Evolutionary conservation across 2,888 invertebrate species (phyloP).

Genomic region (Tromatobia lineatoria): DNA sequence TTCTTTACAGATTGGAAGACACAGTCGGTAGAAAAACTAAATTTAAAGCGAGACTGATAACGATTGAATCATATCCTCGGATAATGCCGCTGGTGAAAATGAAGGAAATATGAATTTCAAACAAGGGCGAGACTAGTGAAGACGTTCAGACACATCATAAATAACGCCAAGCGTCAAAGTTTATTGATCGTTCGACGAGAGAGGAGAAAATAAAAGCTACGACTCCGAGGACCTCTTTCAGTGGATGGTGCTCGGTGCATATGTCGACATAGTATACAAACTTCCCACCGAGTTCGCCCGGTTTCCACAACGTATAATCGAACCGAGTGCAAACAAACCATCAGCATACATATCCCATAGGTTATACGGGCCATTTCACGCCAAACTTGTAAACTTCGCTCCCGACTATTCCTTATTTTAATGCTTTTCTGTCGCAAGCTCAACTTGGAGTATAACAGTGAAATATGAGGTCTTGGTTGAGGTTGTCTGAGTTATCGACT

Average conservation of each 20-base stretch:
- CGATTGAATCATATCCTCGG: background rate
- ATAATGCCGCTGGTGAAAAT: background rate
- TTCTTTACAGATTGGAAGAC: background rate
- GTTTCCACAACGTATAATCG: constrained; percentile 12
- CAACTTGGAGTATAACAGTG: background rate
- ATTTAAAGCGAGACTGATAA: background rate
- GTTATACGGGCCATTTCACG: background rate
- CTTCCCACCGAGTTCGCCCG: constrained; percentile 30
- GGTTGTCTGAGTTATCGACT: too few species aligned
- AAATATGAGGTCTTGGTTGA: too few species aligned
- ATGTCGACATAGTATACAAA: constrained; percentile 18
- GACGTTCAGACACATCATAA: constrained; percentile 9
- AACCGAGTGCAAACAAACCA: constrained; percentile 23
- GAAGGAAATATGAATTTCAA: background rate
- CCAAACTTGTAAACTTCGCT: background rate
- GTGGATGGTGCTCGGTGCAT: constrained; percentile 1
- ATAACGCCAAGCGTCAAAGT: constrained; percentile 10
- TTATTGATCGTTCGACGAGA: constrained; percentile 28
- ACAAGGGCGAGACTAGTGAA: constrained; percentile 11
- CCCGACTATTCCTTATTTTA: background rate
- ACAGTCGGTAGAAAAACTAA: too few species aligned
- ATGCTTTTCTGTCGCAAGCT: background rate
- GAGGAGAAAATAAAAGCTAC: background rate
- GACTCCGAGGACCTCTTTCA: background rate
- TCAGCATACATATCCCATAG: constrained; percentile 9